These are phyloP conservation scores for Gymnoscelis rufifasciata DNA, from an alignment of 2,888 invertebrate species.

Conservation along the genomic window DNA sequence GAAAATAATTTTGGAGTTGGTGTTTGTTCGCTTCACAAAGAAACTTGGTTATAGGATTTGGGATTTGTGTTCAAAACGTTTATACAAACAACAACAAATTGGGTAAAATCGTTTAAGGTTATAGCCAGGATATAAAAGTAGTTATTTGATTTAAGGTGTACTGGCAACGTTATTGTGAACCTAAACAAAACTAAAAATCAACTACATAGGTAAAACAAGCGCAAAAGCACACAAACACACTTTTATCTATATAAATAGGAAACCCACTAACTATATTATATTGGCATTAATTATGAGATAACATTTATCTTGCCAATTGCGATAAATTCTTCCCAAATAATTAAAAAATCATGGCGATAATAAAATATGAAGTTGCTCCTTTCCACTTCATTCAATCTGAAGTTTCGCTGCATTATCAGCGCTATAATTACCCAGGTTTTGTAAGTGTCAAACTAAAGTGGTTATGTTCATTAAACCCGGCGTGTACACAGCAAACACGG, in stretches of 20 bases:
- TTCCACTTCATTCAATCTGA: too few species aligned
- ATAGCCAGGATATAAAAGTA: too few species aligned
- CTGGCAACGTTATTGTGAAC: too few species aligned
- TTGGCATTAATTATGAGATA: background rate
- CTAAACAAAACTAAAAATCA: too few species aligned
- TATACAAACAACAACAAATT: slow-evolving; percentile 15
- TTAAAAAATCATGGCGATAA: too few species aligned
- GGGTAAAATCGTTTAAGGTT: background rate
- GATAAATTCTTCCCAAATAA: too few species aligned
- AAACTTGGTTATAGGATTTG: slow-evolving; percentile 5
- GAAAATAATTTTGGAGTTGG: background rate
- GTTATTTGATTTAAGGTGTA: too few species aligned
- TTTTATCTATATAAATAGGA: too few species aligned
- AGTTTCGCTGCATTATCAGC: background rate
- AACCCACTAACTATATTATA: too few species aligned
- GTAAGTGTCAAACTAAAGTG: slow-evolving; percentile 37
- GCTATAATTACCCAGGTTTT: background rate
- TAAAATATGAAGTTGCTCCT: background rate
- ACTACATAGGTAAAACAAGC: too few species aligned
- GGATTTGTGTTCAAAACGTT: slow-evolving; percentile 9
- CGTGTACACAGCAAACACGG: slow-evolving; percentile 43
- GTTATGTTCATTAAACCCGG: slow-evolving; percentile 40
- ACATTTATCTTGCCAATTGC: background rate
- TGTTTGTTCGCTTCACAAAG: slow-evolving; percentile 1
- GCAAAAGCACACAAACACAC: too few species aligned